Conservation (phyloP, 2,113 vertebrate genomes). For the Regulus satrapa region DNA sequence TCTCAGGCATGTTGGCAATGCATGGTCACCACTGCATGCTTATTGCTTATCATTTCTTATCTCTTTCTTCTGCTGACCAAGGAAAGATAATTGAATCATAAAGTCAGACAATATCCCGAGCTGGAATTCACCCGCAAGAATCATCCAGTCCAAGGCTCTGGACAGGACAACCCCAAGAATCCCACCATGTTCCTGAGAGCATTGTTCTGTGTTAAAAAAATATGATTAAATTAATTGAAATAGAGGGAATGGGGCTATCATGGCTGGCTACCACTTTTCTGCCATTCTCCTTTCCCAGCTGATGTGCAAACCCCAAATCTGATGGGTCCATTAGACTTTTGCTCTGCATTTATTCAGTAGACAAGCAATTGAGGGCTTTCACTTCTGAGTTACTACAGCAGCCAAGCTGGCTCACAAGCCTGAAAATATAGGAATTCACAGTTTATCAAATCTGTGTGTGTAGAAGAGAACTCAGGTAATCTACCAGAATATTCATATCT, state of each 20-base stretch:
- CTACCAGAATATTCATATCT: neutral
- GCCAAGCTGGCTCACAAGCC: neutral
- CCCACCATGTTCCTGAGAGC: neutral
- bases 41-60: neutral
- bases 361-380: rapidly evolving
- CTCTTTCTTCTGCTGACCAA: neutral
- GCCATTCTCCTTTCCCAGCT: neutral
- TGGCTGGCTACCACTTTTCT: neutral
- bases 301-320: neutral
- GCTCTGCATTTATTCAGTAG: neutral
- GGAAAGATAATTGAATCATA: neutral
- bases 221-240: rapidly evolving
- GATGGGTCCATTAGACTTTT: neutral
- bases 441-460: neutral
- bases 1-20: neutral
- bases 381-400: neutral
- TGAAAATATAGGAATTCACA: neutral
- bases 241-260: neutral
- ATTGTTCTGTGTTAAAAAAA: neutral
- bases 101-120: neutral
- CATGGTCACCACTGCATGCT: neutral
- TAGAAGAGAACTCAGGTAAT: neutral
- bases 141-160: neutral
- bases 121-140: neutral
- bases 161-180: neutral